Base-by-base conservation (phyloP, 2,797 vertebrate genomes). In the Lepilemur ruficaudatus region DNA sequence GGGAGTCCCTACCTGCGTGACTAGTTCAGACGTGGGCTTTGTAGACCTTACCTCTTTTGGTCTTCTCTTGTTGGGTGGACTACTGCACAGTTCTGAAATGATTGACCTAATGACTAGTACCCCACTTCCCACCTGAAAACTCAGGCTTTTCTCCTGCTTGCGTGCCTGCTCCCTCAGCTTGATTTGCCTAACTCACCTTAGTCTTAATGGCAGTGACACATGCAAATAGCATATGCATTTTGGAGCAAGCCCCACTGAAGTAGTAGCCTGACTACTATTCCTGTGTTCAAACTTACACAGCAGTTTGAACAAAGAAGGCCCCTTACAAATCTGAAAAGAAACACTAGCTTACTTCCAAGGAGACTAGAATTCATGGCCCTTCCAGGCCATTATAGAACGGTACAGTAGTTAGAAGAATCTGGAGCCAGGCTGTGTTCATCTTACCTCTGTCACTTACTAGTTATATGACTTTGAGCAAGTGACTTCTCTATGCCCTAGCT, bases 191-290 rank as follows among this genome's bases (percentile, higher is more conserved):
- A 95, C 23, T 96, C 75, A 84, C 75, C 86, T 83, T 81, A 82
- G 41, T 57, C 94, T 97, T 87, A 10, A 78, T 0, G 89, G 75
- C 84, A 87, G 69, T 67, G 35, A 50, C 86, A 86, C 63, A 67
- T 43, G 52, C 67, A 96, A 96, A 93, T 52, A 97, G n/a, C 78
- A 89, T 0, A 0, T 69, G 41, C 93, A 52, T 83, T 84, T 97
- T 92, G 94, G 70, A 94, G 59, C 57, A 65, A 86, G 70, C 48
- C 32, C 88, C 89, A 75, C 61, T 80, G 55, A 96, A 95, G 87
- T 69, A 86, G 61, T 86, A 92, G 73, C 89, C 35, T 55, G 67
- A 55, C 32, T 65, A 65, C 63, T 65, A 65, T 65, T 65, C 17
- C 32, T 65, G 63, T 65, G 63, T 94, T 93, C 82, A 93, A 82